phyloP scores from a whole-genome alignment of 2,888 invertebrate species.

The Aleiodes alternator region DNA sequence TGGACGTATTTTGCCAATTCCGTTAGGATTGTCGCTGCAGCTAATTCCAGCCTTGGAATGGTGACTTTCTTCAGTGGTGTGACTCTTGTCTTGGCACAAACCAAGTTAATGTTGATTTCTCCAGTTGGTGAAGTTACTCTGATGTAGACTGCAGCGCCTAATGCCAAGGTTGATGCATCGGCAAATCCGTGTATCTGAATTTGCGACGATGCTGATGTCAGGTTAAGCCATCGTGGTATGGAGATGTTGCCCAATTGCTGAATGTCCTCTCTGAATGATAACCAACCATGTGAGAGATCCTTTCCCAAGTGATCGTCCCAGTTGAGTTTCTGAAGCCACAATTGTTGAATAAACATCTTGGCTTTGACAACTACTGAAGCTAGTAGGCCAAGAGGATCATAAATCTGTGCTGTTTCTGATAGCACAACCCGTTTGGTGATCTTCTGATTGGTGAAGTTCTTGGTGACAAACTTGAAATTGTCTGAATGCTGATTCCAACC shows the following conservation, averaged over 20 bases:
- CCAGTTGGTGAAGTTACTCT: no score
- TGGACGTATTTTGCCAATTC: constrained; percentile 31
- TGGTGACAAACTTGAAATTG: constrained; percentile 33
- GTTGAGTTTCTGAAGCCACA: constrained; percentile 41
- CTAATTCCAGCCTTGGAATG: constrained; percentile 57
- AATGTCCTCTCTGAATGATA: no score
- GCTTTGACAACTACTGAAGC: constrained; percentile 40
- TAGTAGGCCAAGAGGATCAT: constrained; percentile 45
- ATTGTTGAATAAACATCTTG: constrained; percentile 46
- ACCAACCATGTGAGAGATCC: not conserved
- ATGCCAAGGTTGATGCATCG: no score
- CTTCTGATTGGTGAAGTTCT: not conserved
- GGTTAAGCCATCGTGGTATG: no score
- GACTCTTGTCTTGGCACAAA: constrained; percentile 50
- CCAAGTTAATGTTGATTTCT: constrained; percentile 49
- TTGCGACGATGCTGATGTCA: no score
- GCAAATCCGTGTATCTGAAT: no score
- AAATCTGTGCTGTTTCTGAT: constrained; percentile 42
- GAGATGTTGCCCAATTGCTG: no score
- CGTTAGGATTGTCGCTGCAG: constrained; percentile 46
- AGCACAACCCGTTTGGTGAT: constrained; percentile 38
- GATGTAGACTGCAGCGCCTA: no score
- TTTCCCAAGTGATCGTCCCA: constrained; percentile 42
- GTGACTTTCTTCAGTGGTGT: constrained; percentile 53
- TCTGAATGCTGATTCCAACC: constrained; percentile 46